Base-by-base conservation (phyloP, 2,888 invertebrate species). In the Anthophora plumipes region DNA sequence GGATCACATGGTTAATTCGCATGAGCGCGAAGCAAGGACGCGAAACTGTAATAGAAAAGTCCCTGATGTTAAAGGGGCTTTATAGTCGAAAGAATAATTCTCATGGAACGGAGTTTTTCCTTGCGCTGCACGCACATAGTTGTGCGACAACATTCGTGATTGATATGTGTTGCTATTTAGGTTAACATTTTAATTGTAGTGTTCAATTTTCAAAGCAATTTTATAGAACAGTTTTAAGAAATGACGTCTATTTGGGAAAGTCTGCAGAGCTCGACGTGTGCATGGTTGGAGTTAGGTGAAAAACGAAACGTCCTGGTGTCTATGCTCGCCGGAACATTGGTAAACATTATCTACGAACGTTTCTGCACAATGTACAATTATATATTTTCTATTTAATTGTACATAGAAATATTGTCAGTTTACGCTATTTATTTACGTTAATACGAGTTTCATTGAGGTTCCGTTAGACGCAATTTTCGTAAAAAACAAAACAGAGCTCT, bases 221-320 rank as follows among this genome's bases (percentile, higher is more conserved):
- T 69, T 64, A 61, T 46, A 20, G 39, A 22, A 7, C 72, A 43
- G 7, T 20, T 37, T 14, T n/a, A 43, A 52, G n/a, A 75, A 68
- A 86, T 95, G 95, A 93, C 95, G 52, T 94, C 95, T 88, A 95
- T 96, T 90, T 94, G 97, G 63, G 98, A 98, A 90, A 97, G 96
- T 93, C 93, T 97, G 70, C 95, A 95, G 77, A 94, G 97, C 90
- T 96, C 96, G 0, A 95, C 95, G 20, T 97, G 97, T 93, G 96
- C 98, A 88, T 98, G 97, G 96, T 96, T 98, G 85, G 98, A 98
- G 90, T 95, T 96, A 85, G 97, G 97, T 20, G 97, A 98, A 85
- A 97, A 96, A 91, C 95, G 98, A 88, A 99, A 99, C 94, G 96
- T 97, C 54, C 94, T 98, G 74, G 96, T 97, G 6, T 97, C 99